Evolutionary conservation across 2,888 invertebrate species (phyloP).

Genomic region (Tachina fera): DNA sequence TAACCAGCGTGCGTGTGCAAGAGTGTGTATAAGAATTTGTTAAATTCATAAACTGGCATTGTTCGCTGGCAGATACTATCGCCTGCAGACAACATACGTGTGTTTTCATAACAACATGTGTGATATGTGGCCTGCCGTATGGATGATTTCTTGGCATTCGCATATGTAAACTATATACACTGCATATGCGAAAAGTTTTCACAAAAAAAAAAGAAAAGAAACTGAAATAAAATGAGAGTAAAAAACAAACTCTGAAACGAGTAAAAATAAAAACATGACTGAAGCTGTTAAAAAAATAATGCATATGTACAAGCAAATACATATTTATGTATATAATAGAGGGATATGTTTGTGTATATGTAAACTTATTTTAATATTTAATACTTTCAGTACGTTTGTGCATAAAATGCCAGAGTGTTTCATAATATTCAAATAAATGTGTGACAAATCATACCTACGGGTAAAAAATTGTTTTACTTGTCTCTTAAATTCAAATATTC

Average conservation of each 20-base stretch:
- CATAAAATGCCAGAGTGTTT: constrained; percentile 34
- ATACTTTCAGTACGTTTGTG: background rate
- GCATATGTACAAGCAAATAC: constrained; percentile 67
- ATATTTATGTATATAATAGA: constrained; percentile 24
- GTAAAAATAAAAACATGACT: constrained; percentile 46
- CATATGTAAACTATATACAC: constrained; percentile 83
- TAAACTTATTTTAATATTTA: constrained; percentile 28
- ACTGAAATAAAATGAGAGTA: constrained; percentile 20
- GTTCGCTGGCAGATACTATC: constrained; percentile 75
- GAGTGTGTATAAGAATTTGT: constrained; percentile 55
- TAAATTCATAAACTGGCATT: constrained; percentile 64
- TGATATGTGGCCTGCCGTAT: constrained; percentile 83
- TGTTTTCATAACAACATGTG: constrained; percentile 76
- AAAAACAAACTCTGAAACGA: constrained; percentile 19
- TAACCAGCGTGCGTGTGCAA: background rate
- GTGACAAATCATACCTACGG: background rate
- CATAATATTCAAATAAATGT: constrained; percentile 24
- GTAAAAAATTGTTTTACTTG: background rate
- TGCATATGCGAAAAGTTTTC: constrained; percentile 74
- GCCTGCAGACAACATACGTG: constrained; percentile 82
- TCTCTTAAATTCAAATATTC: no score
- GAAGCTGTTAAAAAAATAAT: constrained; percentile 52
- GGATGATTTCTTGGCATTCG: constrained; percentile 80
- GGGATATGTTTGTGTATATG: background rate
- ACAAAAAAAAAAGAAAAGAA: constrained; percentile 44